Evolutionary conservation across 53 echinoderm and acorn worm genomes (phyloP), one percentile per base, ranked within the genome.

Genomic region (Hippasteria phrygiana): DNA sequence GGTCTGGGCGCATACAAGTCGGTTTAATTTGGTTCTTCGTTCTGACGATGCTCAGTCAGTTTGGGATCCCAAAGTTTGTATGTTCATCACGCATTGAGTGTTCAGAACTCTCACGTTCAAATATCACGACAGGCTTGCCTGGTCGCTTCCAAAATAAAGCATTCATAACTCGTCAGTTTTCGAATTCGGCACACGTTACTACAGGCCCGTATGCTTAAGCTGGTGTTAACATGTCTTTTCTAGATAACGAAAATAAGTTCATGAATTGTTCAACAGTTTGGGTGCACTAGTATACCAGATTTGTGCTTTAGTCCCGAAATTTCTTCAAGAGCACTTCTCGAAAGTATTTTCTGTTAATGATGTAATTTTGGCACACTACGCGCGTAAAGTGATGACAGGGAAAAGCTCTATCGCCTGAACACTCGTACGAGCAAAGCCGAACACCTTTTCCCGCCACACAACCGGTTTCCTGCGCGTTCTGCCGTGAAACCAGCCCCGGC

Each of bases 401-500:
- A n/a, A n/a, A n/a, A n/a, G 1, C 59, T 24, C 17, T 59, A 24
- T 26, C 59, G 26, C 4, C 59, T 7, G 59, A n/a, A 59, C 54
- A 54, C 76, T 20, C 17, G 20, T 76, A 51, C 26, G 22, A 24
- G 59, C 59, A 34, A 28, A 32, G 32, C 18, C 20, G 33, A 16
- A 27, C 51, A 51, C 76, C 20, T 50, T 69, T 37, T 20, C 32
- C 20, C 33, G 32, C 12, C 27, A 50, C 20, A 54, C 76, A 12
- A 76, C 34, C 76, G 32, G 13, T 26, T 76, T 29, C 22, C 11
- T 18, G 35, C 16, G 34, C 76, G 24, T 18, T 76, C 76, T 50
- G n/a, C 76, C 50, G 53, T 76, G 34, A 76, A 76, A 76, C 51
- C 29, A 16, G 33, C 31, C 76, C 54, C 34, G 76, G 5, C 76